Base-by-base conservation (phyloP, 2,113 vertebrate genomes). In the Cervus canadensis region DNA sequence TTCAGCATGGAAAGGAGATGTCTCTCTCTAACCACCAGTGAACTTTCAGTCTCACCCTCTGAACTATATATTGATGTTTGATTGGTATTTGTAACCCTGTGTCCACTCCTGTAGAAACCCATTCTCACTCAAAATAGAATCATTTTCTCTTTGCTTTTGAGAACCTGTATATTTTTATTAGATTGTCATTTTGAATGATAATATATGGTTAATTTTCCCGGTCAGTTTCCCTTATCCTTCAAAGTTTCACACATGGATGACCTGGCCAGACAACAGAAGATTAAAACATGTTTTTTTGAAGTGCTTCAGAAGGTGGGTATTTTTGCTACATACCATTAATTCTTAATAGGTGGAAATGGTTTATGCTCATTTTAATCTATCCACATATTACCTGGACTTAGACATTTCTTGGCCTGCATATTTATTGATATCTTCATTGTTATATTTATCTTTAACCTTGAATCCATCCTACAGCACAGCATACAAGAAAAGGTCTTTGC, bases 201-300 rank as follows among this genome's bases (percentile, higher is more conserved):
- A 95, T 64, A 59, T 50, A 36, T 90, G 83, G 94, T 83, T 97
- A 83, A 60, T 96, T 91, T 95, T 96, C 48, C 62, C 45, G 91
- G 28, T 71, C 86, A 98, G 98, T 98, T 98, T 95, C 97, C 98
- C 21, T 59, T 98, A 50, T 98, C 97, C n/a, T 95, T 92, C n/a
- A 36, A 43, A 95, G 98, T 98, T 91, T 98, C 87, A 0, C 95
- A 48, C 25, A 97, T 98, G 98, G 97, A 98, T 93, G 94, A 91
- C 28, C 74, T 95, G 50, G 43, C 93, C 67, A 98, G 97, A 93
- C 89, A 95, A 50, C 97, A 95, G 93, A 95, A 98, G 86, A 52
- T 97, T 67, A 91, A 98, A 78, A 89, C 64, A 1, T 98, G 93
- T 88, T 97, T 98, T 71, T 79, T 98, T 60, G 87, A 98, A 56